Evolutionary conservation across 1,140 invertebrate genomes (phyloP).

Genomic region (Temnothorax nylanderi): DNA sequence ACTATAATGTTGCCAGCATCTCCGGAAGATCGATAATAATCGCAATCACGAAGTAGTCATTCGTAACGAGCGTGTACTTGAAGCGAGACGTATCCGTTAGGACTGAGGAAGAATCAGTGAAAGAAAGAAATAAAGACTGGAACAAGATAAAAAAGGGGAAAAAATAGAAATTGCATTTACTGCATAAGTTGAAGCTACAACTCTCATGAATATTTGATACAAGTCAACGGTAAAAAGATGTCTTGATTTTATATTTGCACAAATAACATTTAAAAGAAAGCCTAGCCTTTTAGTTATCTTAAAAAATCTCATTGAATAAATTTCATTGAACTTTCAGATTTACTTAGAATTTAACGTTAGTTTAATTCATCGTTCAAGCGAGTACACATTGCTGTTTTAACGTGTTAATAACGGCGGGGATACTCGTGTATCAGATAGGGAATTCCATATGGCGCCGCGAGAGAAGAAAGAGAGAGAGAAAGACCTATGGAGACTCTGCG

Average conservation of each 20-base stretch:
- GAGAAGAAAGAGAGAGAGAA: background rate
- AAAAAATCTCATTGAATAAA: background rate
- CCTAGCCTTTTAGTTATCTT: background rate
- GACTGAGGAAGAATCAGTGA: background rate
- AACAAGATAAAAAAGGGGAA: background rate
- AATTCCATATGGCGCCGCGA: background rate
- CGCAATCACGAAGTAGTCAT: slow-evolving; percentile 61
- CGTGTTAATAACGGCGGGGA: background rate
- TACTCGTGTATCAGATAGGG: background rate
- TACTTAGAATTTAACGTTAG: background rate
- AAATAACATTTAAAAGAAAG: slow-evolving; percentile 8
- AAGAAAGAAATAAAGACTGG: background rate
- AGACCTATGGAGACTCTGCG: background rate
- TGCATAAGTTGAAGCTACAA: background rate
- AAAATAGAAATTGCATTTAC: background rate
- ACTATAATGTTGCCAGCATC: slow-evolving; percentile 49
- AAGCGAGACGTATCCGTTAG: slow-evolving; percentile 45
- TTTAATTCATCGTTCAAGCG: background rate
- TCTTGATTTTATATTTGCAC: no score
- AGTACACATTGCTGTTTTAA: background rate
- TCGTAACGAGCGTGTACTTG: slow-evolving; percentile 52
- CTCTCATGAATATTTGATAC: background rate
- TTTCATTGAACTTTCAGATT: background rate
- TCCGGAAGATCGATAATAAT: slow-evolving; percentile 68
- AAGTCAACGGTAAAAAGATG: background rate